Percentiles rank a stretch among this genome's conserved stretches.
Evolutionary conservation across 2,888 invertebrate species (phyloP).

Genomic region (Chloroclysta siterata): DNA sequence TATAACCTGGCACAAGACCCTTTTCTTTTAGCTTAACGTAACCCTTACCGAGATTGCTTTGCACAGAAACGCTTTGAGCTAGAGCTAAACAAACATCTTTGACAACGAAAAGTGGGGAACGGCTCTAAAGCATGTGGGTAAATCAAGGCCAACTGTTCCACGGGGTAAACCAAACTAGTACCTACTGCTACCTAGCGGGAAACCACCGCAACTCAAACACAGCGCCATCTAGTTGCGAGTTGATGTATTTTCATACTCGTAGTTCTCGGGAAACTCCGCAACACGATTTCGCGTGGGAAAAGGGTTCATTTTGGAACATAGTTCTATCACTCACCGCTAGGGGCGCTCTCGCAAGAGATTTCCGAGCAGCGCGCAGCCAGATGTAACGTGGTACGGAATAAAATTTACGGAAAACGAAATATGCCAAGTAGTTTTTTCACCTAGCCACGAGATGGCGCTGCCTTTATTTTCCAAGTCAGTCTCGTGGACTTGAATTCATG

Average conservation of each 20-base stretch:
- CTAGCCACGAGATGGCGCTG: constrained; percentile 18
- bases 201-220: neutral
- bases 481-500: no score
- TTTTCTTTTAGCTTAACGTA: neutral
- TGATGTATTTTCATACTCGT: neutral
- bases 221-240: constrained; percentile 12
- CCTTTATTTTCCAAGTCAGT: neutral
- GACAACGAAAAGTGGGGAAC: constrained; percentile 1
- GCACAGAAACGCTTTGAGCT: constrained; percentile 19
- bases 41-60: constrained; percentile 10
- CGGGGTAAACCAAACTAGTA: neutral
- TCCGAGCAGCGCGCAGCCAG: neutral
- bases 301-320: neutral
- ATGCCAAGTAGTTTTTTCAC: constrained; percentile 5
- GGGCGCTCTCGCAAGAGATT: neutral
- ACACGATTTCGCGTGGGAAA: neutral
- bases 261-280: neutral
- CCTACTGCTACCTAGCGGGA: constrained; percentile 24
- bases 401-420: neutral
- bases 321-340: constrained; percentile 15
- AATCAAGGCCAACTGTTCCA: neutral
- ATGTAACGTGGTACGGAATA: neutral
- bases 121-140: neutral
- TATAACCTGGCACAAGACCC: constrained; percentile 1
- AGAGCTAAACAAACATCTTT: constrained; percentile 13